These are phyloP conservation scores for Sussaba pulchella DNA, from an alignment of 2,888 invertebrate species.

Conservation along the genomic window DNA sequence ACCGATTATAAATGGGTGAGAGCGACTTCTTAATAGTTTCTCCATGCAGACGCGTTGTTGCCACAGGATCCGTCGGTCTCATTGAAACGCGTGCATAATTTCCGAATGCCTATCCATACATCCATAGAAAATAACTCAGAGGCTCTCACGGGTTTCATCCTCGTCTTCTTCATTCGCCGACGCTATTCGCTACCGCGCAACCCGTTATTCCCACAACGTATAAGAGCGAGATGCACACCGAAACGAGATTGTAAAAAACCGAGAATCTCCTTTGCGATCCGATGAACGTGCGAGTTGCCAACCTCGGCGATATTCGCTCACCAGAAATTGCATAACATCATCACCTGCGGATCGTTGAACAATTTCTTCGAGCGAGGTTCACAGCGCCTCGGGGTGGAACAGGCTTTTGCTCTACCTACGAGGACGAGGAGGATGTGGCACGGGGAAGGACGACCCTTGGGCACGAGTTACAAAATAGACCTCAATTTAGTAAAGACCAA, in stretches of 20 bases:
- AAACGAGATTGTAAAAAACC: slow-evolving; percentile 57
- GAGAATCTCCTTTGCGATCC: slow-evolving; percentile 57
- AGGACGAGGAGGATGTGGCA: neutral
- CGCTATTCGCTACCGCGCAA: slow-evolving; percentile 54
- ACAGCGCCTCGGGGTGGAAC: neutral
- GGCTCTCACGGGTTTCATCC: slow-evolving; percentile 64
- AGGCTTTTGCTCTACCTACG: neutral
- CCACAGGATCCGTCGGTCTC: slow-evolving; percentile 39
- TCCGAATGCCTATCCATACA: slow-evolving; percentile 5
- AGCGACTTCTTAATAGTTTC: slow-evolving; percentile 63
- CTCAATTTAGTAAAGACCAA: slow-evolving; percentile 10
- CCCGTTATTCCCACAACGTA: slow-evolving; percentile 59
- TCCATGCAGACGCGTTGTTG: slow-evolving; percentile 54
- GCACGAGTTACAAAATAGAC: slow-evolving; percentile 51
- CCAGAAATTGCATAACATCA: slow-evolving; percentile 57
- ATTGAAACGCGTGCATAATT: slow-evolving; percentile 9
- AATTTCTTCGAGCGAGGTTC: slow-evolving; percentile 33
- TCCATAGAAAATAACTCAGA: slow-evolving; percentile 51
- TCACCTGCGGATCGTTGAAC: slow-evolving; percentile 36
- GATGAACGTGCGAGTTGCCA: slow-evolving; percentile 27
- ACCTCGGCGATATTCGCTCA: slow-evolving; percentile 26
- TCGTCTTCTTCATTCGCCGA: slow-evolving; percentile 42
- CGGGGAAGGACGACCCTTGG: slow-evolving; percentile 14
- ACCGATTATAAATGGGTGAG: slow-evolving; percentile 67
- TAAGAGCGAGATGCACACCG: slow-evolving; percentile 66